Evolutionary conservation across 2,797 vertebrate genomes (phyloP).

Genomic region (Poecilia gillii): DNA sequence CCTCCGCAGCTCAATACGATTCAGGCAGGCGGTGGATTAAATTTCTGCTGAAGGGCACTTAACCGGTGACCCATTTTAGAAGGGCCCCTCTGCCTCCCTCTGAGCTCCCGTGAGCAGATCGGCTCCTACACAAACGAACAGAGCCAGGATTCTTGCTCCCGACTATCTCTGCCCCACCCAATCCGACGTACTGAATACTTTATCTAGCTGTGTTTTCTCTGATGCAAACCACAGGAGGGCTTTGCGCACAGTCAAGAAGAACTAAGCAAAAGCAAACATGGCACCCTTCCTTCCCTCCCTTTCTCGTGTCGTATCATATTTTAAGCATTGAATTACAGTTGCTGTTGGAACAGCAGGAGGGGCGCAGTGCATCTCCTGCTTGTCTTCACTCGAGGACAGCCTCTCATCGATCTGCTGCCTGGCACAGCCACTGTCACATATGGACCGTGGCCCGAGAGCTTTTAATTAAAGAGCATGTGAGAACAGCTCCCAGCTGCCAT

Average conservation of each 20-base stretch:
- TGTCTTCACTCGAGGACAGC: slow-evolving; percentile 77
- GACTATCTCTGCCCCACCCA: slow-evolving; percentile 53
- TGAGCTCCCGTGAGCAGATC: slow-evolving; percentile 57
- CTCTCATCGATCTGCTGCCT: slow-evolving; percentile 79
- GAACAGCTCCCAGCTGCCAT: slow-evolving; percentile 84
- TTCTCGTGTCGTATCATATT: slow-evolving; percentile 67
- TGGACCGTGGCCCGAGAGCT: slow-evolving; percentile 82
- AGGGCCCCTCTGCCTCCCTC: slow-evolving; percentile 64
- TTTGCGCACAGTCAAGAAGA: slow-evolving; percentile 68
- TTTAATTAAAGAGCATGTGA: slow-evolving; percentile 87
- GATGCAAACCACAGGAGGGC: slow-evolving; percentile 69
- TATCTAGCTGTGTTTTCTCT: slow-evolving; percentile 41
- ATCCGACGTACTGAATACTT: slow-evolving; percentile 36
- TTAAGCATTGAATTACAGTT: slow-evolving; percentile 72
- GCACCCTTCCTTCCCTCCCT: slow-evolving; percentile 30
- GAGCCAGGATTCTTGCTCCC: slow-evolving; percentile 52
- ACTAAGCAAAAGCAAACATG: slow-evolving; percentile 62
- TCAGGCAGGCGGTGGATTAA: slow-evolving; percentile 75
- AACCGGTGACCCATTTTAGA: slow-evolving; percentile 81
- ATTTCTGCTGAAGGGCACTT: slow-evolving; percentile 81
- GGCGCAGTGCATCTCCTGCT: slow-evolving; percentile 53
- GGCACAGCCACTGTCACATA: slow-evolving; percentile 78
- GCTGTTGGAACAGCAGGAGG: slow-evolving; percentile 61
- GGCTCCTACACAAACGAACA: slow-evolving; percentile 66
- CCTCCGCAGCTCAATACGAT: slow-evolving; percentile 72